phyloP scores from a whole-genome alignment of 2,113 vertebrate species.

The Proteles cristata region DNA sequence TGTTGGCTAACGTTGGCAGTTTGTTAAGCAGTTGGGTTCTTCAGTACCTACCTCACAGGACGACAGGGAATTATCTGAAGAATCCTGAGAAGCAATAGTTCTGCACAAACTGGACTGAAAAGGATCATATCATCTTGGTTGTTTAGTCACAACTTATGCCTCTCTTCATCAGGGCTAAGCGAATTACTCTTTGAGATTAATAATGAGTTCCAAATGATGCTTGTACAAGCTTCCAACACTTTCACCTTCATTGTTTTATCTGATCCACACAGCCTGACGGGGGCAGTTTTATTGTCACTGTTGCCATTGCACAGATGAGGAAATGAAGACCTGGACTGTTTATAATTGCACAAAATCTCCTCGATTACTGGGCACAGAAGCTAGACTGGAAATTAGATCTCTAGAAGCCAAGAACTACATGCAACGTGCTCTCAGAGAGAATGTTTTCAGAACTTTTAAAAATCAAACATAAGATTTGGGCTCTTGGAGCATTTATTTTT shows the following conservation, averaged over 20 bases:
- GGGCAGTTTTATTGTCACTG: not conserved
- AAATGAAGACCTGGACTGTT: not conserved
- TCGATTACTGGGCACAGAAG: not conserved
- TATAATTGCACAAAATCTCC: not conserved
- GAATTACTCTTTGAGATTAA: not conserved
- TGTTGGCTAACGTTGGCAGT: not conserved
- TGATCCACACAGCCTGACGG: not conserved
- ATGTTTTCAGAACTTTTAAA: constrained; percentile 8
- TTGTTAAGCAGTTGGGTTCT: not conserved
- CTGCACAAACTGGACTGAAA: not conserved
- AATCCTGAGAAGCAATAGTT: not conserved
- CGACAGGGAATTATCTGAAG: not conserved
- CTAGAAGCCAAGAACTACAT: not conserved
- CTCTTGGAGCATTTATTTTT: not conserved
- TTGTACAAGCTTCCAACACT: not conserved
- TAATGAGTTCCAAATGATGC: not conserved
- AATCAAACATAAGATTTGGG: not conserved
- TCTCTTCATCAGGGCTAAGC: not conserved
- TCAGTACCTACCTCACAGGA: not conserved
- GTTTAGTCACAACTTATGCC: not conserved
- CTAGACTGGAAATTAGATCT: not conserved
- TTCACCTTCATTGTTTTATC: not conserved
- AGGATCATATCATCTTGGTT: not conserved
- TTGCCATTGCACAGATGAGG: not conserved
- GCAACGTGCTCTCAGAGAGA: not conserved